A percentile compares a stretch with the other conserved stretches of the same genome.
These are phyloP conservation scores for Molorchus minor DNA, from an alignment of 2,888 invertebrate species.

Conservation along the genomic window DNA sequence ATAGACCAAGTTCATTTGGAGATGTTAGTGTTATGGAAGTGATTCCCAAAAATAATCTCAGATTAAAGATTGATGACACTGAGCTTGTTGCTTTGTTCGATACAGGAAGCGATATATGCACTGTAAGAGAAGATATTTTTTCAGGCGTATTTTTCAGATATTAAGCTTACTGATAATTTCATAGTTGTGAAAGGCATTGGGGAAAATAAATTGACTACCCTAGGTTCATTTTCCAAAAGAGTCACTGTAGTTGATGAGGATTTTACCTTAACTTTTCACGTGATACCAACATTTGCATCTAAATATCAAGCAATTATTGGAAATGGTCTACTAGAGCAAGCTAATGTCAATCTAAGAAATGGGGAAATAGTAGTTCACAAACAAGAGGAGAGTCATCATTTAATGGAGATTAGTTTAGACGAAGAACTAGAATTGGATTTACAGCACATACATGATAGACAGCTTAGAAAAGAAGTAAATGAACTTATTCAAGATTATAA, in stretches of 20 bases:
- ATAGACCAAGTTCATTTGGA: neutral
- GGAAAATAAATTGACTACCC: neutral
- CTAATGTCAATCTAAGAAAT: neutral
- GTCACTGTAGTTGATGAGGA: neutral
- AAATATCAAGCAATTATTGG: neutral
- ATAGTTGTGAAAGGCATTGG: neutral
- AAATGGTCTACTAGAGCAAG: neutral
- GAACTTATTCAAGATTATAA: neutral
- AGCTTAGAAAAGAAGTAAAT: neutral
- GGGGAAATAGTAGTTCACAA: neutral
- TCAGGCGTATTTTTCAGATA: conserved; percentile 5
- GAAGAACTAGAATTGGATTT: neutral
- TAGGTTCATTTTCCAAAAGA: neutral
- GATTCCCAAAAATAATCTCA: neutral
- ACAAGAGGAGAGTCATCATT: neutral
- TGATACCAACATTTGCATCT: neutral
- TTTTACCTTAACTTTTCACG: neutral
- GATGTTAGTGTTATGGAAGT: neutral
- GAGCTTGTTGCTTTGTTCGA: neutral
- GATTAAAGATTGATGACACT: neutral
- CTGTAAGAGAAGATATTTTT: conserved; percentile 22
- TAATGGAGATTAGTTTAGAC: neutral
- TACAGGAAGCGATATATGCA: neutral
- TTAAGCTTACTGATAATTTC: neutral
- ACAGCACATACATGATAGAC: neutral